Percentiles rank a stretch among this genome's conserved stretches.
phyloP scores from a whole-genome alignment of 2,888 invertebrate species.

The Sarcophaga variegata region DNA sequence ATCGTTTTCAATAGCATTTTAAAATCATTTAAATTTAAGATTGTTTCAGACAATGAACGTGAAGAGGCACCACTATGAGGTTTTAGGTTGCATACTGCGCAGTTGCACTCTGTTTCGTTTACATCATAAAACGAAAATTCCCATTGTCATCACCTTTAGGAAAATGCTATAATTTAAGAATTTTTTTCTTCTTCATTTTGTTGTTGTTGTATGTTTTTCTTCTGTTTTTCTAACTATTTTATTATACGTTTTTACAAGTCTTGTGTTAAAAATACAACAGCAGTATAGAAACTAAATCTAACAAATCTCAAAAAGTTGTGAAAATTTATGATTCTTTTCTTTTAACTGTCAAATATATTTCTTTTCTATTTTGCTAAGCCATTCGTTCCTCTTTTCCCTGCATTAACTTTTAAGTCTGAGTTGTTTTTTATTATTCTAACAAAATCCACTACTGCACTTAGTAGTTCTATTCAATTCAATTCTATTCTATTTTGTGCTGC shows the following conservation, averaged over 20 bases:
- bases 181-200: conserved; percentile 3
- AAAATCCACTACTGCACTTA: conserved; percentile 32
- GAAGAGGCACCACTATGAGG: too few species aligned
- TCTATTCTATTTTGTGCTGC: conserved; percentile 19
- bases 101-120: conserved; percentile 23
- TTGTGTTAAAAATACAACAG: conserved; percentile 31
- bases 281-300: conserved; percentile 34
- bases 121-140: conserved; percentile 63
- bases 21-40: conserved; percentile 45
- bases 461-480: conserved; percentile 40
- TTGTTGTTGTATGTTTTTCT: not conserved
- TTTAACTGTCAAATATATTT: conserved; percentile 70
- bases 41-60: conserved; percentile 22
- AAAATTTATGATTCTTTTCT: conserved; percentile 70
- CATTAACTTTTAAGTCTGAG: not conserved
- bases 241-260: conserved; percentile 54
- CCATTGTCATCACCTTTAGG: conserved; percentile 66
- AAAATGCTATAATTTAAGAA: conserved; percentile 64
- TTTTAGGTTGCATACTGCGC: not conserved
- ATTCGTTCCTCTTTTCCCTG: not conserved
- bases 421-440: not conserved
- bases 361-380: conserved; percentile 15
- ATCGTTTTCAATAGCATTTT: conserved; percentile 26
- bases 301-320: conserved; percentile 59
- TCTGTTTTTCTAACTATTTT: conserved; percentile 41